Conservation (phyloP, 2,797 vertebrate species). For the Sebastes alutus region DNA sequence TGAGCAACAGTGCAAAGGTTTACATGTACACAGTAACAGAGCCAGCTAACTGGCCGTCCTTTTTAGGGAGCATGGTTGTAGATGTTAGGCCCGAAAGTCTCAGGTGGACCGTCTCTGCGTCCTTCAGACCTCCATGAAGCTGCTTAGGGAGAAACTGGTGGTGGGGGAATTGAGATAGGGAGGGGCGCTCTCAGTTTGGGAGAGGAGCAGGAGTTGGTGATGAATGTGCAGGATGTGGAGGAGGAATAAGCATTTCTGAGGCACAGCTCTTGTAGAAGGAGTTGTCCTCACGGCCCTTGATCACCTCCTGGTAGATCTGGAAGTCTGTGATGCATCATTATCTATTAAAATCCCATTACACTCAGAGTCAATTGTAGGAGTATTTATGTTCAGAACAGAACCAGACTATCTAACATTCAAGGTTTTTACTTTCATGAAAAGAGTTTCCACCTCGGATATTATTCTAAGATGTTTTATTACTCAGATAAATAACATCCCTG, state of each 20-base stretch:
- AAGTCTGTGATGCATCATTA: slow-evolving; percentile 86
- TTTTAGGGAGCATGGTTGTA: not conserved
- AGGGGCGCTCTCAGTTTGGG: not conserved
- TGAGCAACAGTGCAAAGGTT: not conserved
- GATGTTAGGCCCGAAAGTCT: not conserved
- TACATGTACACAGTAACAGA: not conserved
- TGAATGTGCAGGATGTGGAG: not conserved
- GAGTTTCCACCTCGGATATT: too few relatives aligned
- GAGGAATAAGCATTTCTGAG: slow-evolving; percentile 87
- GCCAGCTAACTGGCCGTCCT: not conserved
- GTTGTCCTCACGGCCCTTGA: slow-evolving; percentile 90
- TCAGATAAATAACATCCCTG: not conserved
- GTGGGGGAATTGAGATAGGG: not conserved
- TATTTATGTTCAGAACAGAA: too few relatives aligned
- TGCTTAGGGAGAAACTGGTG: not conserved
- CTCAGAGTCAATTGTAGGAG: too few relatives aligned
- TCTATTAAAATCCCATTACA: too few relatives aligned
- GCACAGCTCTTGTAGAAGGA: slow-evolving; percentile 91
- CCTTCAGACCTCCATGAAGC: not conserved
- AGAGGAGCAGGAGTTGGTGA: not conserved
- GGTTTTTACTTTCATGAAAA: too few relatives aligned
- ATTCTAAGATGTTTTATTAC: too few relatives aligned
- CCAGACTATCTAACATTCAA: too few relatives aligned
- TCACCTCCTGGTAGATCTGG: slow-evolving; percentile 94
- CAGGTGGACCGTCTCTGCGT: not conserved